Evolutionary conservation across 2,797 vertebrate species (phyloP), one percentile per base, ranked within the genome.

Genomic region (Rhynchonycteris naso): DNA sequence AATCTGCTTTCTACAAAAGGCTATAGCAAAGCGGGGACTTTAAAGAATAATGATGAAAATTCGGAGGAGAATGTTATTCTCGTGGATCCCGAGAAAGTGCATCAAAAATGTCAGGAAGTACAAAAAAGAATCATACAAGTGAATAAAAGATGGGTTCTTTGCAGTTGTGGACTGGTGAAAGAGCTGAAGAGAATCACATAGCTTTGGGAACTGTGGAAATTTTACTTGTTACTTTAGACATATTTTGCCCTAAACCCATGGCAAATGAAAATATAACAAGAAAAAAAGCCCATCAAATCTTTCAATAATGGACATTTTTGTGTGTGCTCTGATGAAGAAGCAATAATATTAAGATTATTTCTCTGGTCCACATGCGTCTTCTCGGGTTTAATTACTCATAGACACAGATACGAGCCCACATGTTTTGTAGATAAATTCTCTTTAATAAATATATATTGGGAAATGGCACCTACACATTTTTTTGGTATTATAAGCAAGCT

Each of bases 71-170:
- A 93, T 89, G 12, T 5, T 80, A 97, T 97, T 97, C 96, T 97
- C 93, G 30, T n/a, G 79, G 35, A 54, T 83, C 30, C 74, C 93
- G 87, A 97, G 91, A 95, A 92, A 95, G 96, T 61, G 3, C 50
- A 59, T 88, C 95, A 75, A 97, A 61, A 75, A 15, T 94, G 92
- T 71, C 50, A 95, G 56, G 94, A 93, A 63, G 61, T 1, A 33
- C 4, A 66, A 38, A 92, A 85, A 96, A 95, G 82, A 92, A 52
- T 88, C 81, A 9, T 78, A 5, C 30, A 63, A 68, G 54, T 90
- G 81, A 97, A 96, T 93, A 95, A 97, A 97, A 95, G 78, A 82
- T 90, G n/a, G 93, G 21, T 26, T 97, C 68, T 18, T 71, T 96
- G 54, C 38, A 81, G 24, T 66, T 72, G 5, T 1, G 1, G n/a